phyloP scores from a whole-genome alignment of 2,888 invertebrate genomes.

The Conistra vaccinii region DNA sequence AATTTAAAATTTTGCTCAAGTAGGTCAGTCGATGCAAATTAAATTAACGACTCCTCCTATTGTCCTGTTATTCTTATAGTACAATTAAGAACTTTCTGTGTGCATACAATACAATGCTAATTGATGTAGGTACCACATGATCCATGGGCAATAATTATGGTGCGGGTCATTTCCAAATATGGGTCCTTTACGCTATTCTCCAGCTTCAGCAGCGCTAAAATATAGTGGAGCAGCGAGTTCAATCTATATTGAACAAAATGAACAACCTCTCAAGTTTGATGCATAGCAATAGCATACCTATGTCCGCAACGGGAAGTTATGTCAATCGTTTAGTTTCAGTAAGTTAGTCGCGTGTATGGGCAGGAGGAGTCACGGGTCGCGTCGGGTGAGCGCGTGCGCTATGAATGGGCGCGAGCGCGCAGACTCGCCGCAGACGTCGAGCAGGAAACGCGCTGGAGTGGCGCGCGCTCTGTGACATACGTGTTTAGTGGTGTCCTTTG shows the following conservation, averaged over 20 bases:
- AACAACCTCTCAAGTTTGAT: neutral
- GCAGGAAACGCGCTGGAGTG: slow-evolving; percentile 76
- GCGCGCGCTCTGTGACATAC: slow-evolving; percentile 54
- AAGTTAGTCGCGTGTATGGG: slow-evolving; percentile 24
- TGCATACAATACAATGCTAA: slow-evolving; percentile 69
- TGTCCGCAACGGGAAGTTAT: neutral
- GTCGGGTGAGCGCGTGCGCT: slow-evolving; percentile 65
- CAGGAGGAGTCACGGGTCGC: slow-evolving; percentile 42
- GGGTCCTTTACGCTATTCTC: neutral
- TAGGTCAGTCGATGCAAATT: slow-evolving; percentile 72
- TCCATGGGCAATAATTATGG: neutral
- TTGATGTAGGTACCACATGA: slow-evolving; percentile 49
- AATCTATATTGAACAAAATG: neutral
- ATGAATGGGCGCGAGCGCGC: slow-evolving; percentile 71
- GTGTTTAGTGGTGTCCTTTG: slow-evolving; percentile 50
- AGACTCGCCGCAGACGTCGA: slow-evolving; percentile 84
- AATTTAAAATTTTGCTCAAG: slow-evolving; percentile 64
- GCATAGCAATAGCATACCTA: neutral
- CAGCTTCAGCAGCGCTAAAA: neutral
- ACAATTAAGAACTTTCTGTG: slow-evolving; percentile 71
- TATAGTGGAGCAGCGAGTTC: neutral
- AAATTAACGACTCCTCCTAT: slow-evolving; percentile 70
- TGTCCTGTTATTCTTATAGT: slow-evolving; percentile 65
- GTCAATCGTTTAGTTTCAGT: slow-evolving; percentile 25
- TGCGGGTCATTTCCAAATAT: slow-evolving; percentile 13